Conservation (phyloP, 1,140 invertebrate genomes). For the Drosophila aff. region DNA sequence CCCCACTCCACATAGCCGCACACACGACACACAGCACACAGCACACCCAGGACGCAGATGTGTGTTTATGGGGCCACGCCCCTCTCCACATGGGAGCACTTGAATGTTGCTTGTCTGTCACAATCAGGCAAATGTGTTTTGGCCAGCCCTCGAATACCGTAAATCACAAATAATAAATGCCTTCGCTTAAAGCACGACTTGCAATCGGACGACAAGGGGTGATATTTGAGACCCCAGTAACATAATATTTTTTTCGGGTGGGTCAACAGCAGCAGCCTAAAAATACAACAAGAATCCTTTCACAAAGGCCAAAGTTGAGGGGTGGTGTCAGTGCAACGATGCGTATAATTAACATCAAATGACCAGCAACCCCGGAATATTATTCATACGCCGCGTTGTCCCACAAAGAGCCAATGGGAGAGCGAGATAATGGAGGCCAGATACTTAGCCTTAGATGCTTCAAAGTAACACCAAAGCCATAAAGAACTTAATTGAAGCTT, state of each 20-base stretch:
- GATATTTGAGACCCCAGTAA: neutral
- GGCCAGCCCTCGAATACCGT: conserved; percentile 17
- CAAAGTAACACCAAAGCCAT: conserved; percentile 37
- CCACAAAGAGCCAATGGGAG: neutral
- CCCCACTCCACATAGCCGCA: conserved; percentile 3
- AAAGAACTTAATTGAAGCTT: conserved; percentile 70
- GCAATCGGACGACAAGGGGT: conserved; percentile 12
- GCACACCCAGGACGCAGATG: conserved; percentile 5
- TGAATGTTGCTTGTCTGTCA: conserved; percentile 67
- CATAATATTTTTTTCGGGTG: neutral
- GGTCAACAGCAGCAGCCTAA: conserved; percentile 13
- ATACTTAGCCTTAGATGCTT: conserved; percentile 19
- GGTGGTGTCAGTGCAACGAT: conserved; percentile 41
- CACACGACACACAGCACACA: conserved; percentile 1
- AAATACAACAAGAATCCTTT: conserved; percentile 25
- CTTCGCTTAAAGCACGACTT: conserved; percentile 39
- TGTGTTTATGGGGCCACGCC: conserved; percentile 28
- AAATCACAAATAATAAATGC: conserved; percentile 52
- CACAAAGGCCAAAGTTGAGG: conserved; percentile 29
- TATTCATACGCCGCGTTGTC: conserved; percentile 50
- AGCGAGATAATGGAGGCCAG: neutral
- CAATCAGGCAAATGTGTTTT: conserved; percentile 72
- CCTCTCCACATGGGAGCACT: conserved; percentile 48
- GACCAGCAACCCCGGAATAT: conserved; percentile 30
- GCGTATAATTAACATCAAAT: conserved; percentile 74